These are phyloP conservation scores for Prionchulus punctatus DNA, from an alignment of 2,888 invertebrate species.

Conservation along the genomic window DNA sequence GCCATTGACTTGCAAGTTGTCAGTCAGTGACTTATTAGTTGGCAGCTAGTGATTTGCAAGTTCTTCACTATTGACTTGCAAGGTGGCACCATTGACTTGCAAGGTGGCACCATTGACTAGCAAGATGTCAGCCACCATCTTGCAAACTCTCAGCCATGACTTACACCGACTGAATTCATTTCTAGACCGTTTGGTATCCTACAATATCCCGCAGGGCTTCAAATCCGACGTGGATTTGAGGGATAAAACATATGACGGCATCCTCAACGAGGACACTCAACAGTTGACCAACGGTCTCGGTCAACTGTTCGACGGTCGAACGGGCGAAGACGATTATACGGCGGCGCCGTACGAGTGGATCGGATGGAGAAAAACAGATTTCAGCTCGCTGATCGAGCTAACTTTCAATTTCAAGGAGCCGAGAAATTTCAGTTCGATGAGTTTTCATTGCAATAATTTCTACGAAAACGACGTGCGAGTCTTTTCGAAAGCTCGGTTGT, in stretches of 20 bases:
- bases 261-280: slow-evolving; percentile 18
- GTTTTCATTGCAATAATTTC: slow-evolving; percentile 66
- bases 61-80: too few relatives aligned
- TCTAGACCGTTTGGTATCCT: slow-evolving; percentile 63
- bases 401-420: slow-evolving; percentile 69
- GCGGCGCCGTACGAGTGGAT: slow-evolving; percentile 56
- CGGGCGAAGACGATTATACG: slow-evolving; percentile 35
- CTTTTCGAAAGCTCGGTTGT: background rate
- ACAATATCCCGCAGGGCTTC: slow-evolving; percentile 70
- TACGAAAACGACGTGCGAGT: slow-evolving; percentile 30
- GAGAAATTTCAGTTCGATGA: slow-evolving; percentile 62
- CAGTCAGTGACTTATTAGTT: too few relatives aligned
- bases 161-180: too few relatives aligned
- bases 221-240: slow-evolving; percentile 62
- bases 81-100: too few relatives aligned
- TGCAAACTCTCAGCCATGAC: too few relatives aligned
- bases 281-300: slow-evolving; percentile 59
- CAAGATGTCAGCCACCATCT: too few relatives aligned
- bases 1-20: too few relatives aligned
- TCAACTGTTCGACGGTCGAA: slow-evolving; percentile 51
- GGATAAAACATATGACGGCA: slow-evolving; percentile 69
- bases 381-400: slow-evolving; percentile 49
- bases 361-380: slow-evolving; percentile 50
- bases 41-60: too few relatives aligned
- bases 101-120: too few relatives aligned